A percentile compares a stretch with the other conserved stretches of the same genome.
phyloP scores from a whole-genome alignment of 2,888 invertebrate species.

The Ceratothoa steindachneri region DNA sequence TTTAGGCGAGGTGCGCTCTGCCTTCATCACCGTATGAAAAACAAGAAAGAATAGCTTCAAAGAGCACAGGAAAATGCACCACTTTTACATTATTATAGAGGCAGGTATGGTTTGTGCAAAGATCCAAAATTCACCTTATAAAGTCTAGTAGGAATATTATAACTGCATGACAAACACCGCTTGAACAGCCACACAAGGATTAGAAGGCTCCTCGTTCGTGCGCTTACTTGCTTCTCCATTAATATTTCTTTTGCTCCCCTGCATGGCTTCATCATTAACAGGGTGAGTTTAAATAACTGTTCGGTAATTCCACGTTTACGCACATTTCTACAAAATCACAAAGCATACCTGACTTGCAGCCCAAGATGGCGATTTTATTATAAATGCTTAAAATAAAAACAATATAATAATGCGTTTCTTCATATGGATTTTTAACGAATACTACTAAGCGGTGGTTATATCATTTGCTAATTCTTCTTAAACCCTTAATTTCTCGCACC shows the following conservation, averaged over 20 bases:
- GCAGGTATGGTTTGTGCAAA: conserved; percentile 6
- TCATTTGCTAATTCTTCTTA: too few species aligned
- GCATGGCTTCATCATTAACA: too few species aligned
- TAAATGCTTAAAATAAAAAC: too few species aligned
- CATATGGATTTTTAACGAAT: too few species aligned
- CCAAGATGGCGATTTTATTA: not conserved
- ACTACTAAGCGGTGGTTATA: too few species aligned
- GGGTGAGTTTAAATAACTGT: too few species aligned
- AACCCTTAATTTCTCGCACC: too few species aligned
- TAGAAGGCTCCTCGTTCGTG: too few species aligned
- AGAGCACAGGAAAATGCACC: not conserved
- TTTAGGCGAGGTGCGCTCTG: conserved; percentile 1
- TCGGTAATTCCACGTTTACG: too few species aligned
- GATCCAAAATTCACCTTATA: not conserved
- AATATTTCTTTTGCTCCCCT: too few species aligned
- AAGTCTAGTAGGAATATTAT: not conserved
- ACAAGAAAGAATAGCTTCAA: not conserved
- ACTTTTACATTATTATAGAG: not conserved
- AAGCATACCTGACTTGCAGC: not conserved
- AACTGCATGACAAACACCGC: not conserved
- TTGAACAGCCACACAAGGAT: not conserved
- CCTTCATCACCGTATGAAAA: conserved; percentile 1
- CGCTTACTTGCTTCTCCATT: too few species aligned
- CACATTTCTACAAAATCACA: not conserved
- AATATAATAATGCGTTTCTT: too few species aligned